A percentile compares a stretch with the other conserved stretches of the same genome.
Evolutionary conservation across 1,140 invertebrate genomes (phyloP).

Genomic region (Orchestia grillus): DNA sequence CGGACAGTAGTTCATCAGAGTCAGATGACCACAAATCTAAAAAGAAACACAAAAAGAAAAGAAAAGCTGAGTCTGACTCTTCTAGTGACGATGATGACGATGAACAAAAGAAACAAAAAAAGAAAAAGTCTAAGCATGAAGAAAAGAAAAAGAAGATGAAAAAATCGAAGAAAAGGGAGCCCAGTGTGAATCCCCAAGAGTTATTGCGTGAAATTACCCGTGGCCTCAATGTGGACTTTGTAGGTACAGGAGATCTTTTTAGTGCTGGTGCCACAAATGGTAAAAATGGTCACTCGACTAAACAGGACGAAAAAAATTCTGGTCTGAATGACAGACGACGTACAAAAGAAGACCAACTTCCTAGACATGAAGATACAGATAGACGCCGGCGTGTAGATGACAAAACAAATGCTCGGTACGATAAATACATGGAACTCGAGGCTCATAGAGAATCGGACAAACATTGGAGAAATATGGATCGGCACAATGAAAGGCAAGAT

Average conservation of each 20-base stretch:
- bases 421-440: too few relatives aligned
- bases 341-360: too few relatives aligned
- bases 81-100: conserved; percentile 28
- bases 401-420: too few relatives aligned
- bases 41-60: conserved; percentile 8
- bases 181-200: conserved; percentile 61
- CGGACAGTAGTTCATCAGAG: conserved; percentile 8
- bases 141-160: conserved; percentile 70
- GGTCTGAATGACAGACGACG: too few relatives aligned
- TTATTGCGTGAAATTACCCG: conserved; percentile 66
- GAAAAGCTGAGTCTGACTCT: neutral
- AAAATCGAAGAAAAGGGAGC: conserved; percentile 57
- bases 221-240: conserved; percentile 65
- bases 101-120: conserved; percentile 71
- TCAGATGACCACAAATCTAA: neutral
- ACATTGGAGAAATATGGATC: too few relatives aligned
- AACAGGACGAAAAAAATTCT: too few relatives aligned
- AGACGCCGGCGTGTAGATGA: too few relatives aligned
- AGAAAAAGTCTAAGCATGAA: conserved; percentile 75
- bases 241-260: conserved; percentile 62
- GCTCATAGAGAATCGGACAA: too few relatives aligned
- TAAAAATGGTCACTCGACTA: too few relatives aligned
- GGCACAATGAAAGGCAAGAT: too few relatives aligned
- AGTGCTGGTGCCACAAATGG: neutral
- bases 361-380: too few relatives aligned